Conservation (phyloP, 2,113 vertebrate genomes). For the Labrus mixtus region DNA sequence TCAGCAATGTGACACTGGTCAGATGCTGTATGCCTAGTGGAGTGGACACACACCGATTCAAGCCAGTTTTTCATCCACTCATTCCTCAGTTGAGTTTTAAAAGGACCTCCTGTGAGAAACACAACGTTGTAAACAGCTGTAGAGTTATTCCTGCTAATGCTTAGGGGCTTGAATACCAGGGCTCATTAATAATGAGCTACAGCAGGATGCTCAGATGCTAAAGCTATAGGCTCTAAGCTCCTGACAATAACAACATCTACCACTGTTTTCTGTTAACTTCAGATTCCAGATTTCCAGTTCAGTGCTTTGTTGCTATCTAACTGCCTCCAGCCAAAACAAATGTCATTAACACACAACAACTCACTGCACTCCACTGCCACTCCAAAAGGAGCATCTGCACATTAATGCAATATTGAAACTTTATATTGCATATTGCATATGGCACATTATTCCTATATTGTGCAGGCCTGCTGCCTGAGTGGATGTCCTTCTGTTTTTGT, state of each 20-base stretch:
- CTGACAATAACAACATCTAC: not conserved
- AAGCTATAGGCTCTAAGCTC: not conserved
- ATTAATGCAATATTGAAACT: too few relatives aligned
- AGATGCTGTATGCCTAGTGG: not conserved
- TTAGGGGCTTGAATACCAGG: too few relatives aligned
- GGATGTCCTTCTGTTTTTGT: slow-evolving; percentile 57
- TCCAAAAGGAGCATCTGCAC: not conserved
- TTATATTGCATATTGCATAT: too few relatives aligned
- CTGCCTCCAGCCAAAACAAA: not conserved
- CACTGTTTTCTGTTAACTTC: not conserved
- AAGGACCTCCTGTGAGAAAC: too few relatives aligned
- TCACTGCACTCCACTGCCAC: too few relatives aligned
- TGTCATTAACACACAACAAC: not conserved
- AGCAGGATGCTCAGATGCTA: too few relatives aligned
- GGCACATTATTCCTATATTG: too few relatives aligned
- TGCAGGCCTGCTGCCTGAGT: slow-evolving; percentile 27
- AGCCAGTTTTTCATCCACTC: not conserved
- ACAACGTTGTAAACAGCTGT: too few relatives aligned
- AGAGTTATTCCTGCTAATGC: too few relatives aligned
- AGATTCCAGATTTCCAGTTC: not conserved
- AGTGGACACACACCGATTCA: not conserved
- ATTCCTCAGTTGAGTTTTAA: not conserved
- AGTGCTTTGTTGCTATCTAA: not conserved
- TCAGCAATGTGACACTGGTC: slow-evolving; percentile 13
- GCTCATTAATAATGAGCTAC: not conserved